Base-by-base conservation (phyloP, 53 echinoderm and acorn worm species). In the Luidia sarsii region DNA sequence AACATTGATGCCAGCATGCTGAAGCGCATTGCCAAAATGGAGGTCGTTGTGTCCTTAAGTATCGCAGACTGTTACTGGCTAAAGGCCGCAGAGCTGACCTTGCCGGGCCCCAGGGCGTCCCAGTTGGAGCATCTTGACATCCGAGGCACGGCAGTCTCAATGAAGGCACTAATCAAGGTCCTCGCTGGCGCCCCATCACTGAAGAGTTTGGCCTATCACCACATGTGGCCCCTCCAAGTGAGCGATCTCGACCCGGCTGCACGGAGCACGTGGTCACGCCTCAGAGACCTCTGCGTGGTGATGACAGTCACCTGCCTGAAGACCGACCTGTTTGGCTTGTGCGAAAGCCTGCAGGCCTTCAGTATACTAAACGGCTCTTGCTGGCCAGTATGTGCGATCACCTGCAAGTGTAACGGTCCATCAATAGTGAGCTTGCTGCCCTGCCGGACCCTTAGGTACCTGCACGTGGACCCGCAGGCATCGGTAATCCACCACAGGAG, bases 11-110 rank as follows among this genome's bases (percentile, higher is more conserved):
- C 77, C 31, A 59, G 61, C 45, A 61, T 46, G 6, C 48, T 77
- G 9, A 16, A 21, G 46, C 43, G 19, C 30, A 29, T 77, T 15
- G 60, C 32, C 45, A 13, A 18, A 18, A 14, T 57, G 2, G 15
- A 8, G 4, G 25, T 24, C 31, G 29, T 77, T 8, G 41, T 23
- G 18, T 57, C 60, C 32, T 30, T 60, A 7, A 61, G 45, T 33
- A 60, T 77, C 29, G 28, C 77, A n/a, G 8, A 59, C 60, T 77
- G 77, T 55, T 77, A 60, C 48, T 77, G 77, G 77, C 33, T 77
- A 46, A 77, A 45, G 15, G n/a, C 32, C 27, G 32, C 5, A 19
- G 43, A 77, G 48, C 13, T 77, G 5, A 32, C 46, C 11, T 25
- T 7, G 0, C 59, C 61, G 1, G 45, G 61, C 7, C 77, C 60